A percentile compares a stretch with the other conserved stretches of the same genome.
Conservation (phyloP, 92 coral and sea anemone genomes). For the Hydrozoanthus gracilis region DNA sequence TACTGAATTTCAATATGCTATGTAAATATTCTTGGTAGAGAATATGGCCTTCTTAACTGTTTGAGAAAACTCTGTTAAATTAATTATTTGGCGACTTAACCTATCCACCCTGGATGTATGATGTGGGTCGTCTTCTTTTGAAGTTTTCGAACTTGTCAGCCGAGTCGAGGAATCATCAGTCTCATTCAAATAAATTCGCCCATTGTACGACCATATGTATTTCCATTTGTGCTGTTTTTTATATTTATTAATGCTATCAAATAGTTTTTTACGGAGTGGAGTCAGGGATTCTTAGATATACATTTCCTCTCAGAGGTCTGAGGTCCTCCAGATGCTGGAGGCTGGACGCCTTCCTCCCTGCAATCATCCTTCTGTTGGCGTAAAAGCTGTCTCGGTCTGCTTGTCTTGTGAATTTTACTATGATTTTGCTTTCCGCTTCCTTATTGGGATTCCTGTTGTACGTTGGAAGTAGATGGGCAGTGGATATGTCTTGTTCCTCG, state of each 20-base stretch:
- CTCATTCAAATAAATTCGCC: conserved; percentile 7
- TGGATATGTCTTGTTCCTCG: background rate
- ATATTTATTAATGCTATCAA: background rate
- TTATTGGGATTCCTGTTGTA: background rate
- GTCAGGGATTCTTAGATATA: conserved; percentile 17
- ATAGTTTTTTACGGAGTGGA: conserved; percentile 17
- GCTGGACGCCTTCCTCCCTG: conserved; percentile 20
- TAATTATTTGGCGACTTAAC: background rate
- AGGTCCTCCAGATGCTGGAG: background rate
- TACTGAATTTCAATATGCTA: too few relatives aligned
- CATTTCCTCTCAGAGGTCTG: background rate
- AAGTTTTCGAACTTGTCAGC: conserved; percentile 12
- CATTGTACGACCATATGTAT: conserved; percentile 18
- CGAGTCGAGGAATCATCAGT: conserved; percentile 12
- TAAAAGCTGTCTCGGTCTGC: conserved; percentile 21
- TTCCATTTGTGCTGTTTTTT: conserved; percentile 27
- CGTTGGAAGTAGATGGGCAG: conserved; percentile 6
- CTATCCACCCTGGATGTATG: background rate
- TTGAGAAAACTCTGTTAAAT: too few relatives aligned
- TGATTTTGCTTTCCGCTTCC: conserved; percentile 1
- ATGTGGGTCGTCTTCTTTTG: background rate
- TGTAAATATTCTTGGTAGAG: too few relatives aligned
- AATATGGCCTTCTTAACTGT: background rate
- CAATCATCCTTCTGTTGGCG: conserved; percentile 19
- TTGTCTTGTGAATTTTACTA: conserved; percentile 19